These are phyloP conservation scores for Nasua narica DNA, from an alignment of 2,797 vertebrate species.

Conservation along the genomic window DNA sequence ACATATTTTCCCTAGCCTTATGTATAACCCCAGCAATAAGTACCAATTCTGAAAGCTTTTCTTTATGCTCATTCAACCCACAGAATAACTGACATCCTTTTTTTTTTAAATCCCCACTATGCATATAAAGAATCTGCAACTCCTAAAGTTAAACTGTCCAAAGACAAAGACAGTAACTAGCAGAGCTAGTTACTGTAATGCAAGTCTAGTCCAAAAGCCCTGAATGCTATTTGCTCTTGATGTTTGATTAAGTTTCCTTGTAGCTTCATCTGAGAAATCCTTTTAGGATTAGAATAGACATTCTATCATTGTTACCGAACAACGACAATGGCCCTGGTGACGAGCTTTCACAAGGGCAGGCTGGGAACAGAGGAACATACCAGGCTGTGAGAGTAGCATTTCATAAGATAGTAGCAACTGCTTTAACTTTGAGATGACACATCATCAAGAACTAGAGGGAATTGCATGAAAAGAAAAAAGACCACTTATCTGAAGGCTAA, in stretches of 20 bases:
- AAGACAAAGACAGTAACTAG: background rate
- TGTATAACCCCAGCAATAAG: background rate
- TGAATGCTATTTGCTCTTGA: background rate
- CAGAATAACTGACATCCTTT: background rate
- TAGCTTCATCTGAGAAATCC: background rate
- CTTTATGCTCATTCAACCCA: background rate
- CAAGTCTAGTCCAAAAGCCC: background rate
- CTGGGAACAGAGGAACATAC: background rate
- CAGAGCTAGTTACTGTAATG: background rate
- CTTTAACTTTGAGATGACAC: conserved; percentile 40
- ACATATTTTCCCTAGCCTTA: background rate
- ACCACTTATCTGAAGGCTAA: background rate
- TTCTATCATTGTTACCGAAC: background rate
- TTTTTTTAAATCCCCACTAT: background rate
- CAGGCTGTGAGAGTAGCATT: conserved; percentile 3
- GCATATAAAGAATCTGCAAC: background rate
- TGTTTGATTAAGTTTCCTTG: conserved; percentile 22
- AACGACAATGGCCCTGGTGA: background rate
- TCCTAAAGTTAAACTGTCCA: background rate
- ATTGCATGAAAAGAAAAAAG: background rate
- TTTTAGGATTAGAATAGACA: background rate
- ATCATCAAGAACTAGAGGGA: background rate
- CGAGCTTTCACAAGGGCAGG: background rate
- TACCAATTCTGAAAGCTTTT: background rate
- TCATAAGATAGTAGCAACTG: background rate